Evolutionary conservation across 2,113 vertebrate species (phyloP).

Genomic region (Gorilla gorilla): DNA sequence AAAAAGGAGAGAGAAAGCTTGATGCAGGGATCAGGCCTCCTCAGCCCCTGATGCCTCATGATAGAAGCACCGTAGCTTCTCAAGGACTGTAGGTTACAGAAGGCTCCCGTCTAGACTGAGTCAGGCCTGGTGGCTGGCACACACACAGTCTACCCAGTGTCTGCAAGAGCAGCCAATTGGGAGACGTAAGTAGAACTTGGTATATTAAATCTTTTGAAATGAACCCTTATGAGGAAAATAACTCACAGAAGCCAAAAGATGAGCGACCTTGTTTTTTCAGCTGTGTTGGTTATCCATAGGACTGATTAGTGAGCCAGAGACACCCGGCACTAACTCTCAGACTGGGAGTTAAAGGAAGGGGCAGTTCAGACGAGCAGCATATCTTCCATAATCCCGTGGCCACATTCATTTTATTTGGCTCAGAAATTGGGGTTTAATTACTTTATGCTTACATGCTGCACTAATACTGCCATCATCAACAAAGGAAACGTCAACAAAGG

Average conservation of each 20-base stretch:
- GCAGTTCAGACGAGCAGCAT: accelerated
- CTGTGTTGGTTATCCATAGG: accelerated
- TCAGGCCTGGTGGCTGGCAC: background rate
- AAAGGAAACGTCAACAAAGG: accelerated
- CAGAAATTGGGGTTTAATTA: no score
- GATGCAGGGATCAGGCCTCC: accelerated
- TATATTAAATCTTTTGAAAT: background rate
- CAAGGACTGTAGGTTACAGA: accelerated
- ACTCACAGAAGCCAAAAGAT: background rate
- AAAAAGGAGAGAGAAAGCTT: background rate
- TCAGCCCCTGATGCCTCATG: background rate
- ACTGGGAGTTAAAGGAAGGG: background rate
- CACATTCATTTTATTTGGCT: background rate
- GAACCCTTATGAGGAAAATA: background rate
- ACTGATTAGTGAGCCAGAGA: background rate
- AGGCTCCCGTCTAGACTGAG: accelerated
- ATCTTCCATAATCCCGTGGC: accelerated
- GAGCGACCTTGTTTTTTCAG: background rate
- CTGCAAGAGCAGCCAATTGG: background rate
- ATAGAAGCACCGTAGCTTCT: background rate
- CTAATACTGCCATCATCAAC: accelerated
- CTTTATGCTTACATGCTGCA: accelerated
- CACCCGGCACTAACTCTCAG: background rate
- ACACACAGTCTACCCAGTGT: accelerated
- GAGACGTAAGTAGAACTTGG: background rate